phyloP scores from a whole-genome alignment of 2,888 invertebrate species.

The Hipparchia sbordonii region DNA sequence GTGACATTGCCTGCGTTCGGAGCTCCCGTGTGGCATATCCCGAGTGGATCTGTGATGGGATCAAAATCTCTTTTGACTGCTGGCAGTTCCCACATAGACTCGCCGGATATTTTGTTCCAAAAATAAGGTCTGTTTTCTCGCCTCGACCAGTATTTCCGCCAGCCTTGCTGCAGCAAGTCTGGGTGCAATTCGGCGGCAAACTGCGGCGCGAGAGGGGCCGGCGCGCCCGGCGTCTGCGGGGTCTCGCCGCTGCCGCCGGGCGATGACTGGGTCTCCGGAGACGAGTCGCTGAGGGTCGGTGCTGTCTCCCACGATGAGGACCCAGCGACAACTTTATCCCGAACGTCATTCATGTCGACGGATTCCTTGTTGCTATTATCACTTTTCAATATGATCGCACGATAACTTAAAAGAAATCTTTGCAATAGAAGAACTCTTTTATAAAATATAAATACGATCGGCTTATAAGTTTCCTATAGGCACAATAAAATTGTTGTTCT shows the following conservation, averaged over 20 bases:
- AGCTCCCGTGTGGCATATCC: conserved; percentile 85
- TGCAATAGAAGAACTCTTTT: background rate
- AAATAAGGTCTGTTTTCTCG: conserved; percentile 97
- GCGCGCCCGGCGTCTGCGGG: conserved; percentile 84
- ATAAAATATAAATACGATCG: conserved; percentile 21
- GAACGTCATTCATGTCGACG: conserved; percentile 78
- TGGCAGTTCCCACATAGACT: conserved; percentile 99
- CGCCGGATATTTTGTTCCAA: conserved; percentile 97
- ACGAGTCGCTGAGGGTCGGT: conserved; percentile 68
- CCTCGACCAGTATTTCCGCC: conserved; percentile 98
- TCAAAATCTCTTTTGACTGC: conserved; percentile 92
- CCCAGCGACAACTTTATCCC: conserved; percentile 78
- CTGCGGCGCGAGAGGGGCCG: conserved; percentile 77
- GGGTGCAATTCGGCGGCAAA: conserved; percentile 76
- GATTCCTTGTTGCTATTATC: conserved; percentile 31
- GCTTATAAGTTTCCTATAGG: conserved; percentile 65
- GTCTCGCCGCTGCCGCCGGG: conserved; percentile 72
- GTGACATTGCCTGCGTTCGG: conserved; percentile 75
- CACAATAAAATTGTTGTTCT: conserved; percentile 59
- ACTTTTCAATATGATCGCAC: conserved; percentile 28
- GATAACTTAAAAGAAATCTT: conserved; percentile 12
- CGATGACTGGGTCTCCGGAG: conserved; percentile 74
- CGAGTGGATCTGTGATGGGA: conserved; percentile 95
- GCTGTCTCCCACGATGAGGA: conserved; percentile 75
- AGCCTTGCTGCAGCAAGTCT: conserved; percentile 90